Percentiles rank a stretch among this genome's conserved stretches.
These are phyloP conservation scores for Asbolus verrucosus DNA, from an alignment of 1,140 invertebrate genomes.

Conservation along the genomic window DNA sequence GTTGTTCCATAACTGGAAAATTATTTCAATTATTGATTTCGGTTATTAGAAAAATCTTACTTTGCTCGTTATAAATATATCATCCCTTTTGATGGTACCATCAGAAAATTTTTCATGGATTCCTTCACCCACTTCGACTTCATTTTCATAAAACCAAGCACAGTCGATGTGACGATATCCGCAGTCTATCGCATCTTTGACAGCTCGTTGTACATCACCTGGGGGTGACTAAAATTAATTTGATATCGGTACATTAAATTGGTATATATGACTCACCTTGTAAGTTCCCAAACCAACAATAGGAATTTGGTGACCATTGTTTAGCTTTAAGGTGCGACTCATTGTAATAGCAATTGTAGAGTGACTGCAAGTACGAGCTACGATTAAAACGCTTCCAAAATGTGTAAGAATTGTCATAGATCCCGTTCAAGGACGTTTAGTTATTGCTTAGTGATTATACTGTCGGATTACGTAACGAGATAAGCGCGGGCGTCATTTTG, in stretches of 20 bases:
- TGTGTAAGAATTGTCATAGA: no score
- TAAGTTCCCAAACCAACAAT: conserved; percentile 79
- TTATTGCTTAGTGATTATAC: no score
- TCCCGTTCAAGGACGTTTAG: no score
- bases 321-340: conserved; percentile 66
- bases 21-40: not conserved
- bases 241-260: not conserved
- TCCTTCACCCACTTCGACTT: conserved; percentile 84
- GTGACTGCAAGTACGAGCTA: not conserved
- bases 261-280: conserved; percentile 68
- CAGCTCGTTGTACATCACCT: conserved; percentile 74
- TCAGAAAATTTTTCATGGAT: conserved; percentile 78
- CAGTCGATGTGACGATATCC: conserved; percentile 94
- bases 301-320: conserved; percentile 73
- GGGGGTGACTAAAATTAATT: conserved; percentile 69
- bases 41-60: conserved; percentile 63
- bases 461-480: no score
- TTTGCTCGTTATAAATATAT: conserved; percentile 87
- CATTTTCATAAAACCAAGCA: conserved; percentile 86
- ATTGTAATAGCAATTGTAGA: conserved; percentile 15
- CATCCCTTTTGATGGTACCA: conserved; percentile 82
- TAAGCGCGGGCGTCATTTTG: no score
- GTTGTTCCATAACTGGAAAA: conserved; percentile 76
- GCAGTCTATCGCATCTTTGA: conserved; percentile 78
- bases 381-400: not conserved